Conservation (phyloP, 2,888 invertebrate genomes). For the Clostera curtula region DNA sequence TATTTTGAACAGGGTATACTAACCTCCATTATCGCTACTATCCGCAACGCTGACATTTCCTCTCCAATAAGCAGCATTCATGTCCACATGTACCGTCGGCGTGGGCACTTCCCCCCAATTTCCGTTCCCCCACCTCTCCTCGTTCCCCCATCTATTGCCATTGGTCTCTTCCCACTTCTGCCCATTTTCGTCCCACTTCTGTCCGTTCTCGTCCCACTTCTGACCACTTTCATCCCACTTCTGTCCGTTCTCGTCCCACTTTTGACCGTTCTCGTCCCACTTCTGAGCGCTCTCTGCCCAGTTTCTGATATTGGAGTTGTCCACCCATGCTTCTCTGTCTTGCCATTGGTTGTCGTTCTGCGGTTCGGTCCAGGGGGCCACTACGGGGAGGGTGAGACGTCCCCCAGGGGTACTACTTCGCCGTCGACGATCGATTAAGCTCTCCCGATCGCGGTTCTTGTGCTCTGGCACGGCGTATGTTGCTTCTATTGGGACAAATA, state of each 20-base stretch:
- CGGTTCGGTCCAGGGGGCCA: constrained; percentile 32
- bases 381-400: constrained; percentile 47
- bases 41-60: constrained; percentile 62
- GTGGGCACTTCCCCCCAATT: constrained; percentile 62
- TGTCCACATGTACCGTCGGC: constrained; percentile 61
- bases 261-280: constrained; percentile 33
- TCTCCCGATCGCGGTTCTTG: constrained; percentile 50
- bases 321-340: constrained; percentile 52
- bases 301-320: constrained; percentile 49
- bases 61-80: constrained; percentile 60
- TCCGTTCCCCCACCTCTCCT: constrained; percentile 45
- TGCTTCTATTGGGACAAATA: constrained; percentile 50
- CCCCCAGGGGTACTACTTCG: constrained; percentile 60
- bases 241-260: constrained; percentile 28
- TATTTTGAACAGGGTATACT: no score
- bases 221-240: constrained; percentile 35
- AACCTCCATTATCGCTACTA: constrained; percentile 69
- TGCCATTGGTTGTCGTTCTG: constrained; percentile 38
- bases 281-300: constrained; percentile 56
- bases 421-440: constrained; percentile 53
- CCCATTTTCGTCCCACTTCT: constrained; percentile 33
- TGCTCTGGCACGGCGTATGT: constrained; percentile 65
- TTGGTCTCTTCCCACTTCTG: constrained; percentile 39
- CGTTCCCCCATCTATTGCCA: constrained; percentile 45
- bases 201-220: constrained; percentile 35